phyloP scores from a whole-genome alignment of 1,140 invertebrate genomes.

The Caerostris extrusa region DNA sequence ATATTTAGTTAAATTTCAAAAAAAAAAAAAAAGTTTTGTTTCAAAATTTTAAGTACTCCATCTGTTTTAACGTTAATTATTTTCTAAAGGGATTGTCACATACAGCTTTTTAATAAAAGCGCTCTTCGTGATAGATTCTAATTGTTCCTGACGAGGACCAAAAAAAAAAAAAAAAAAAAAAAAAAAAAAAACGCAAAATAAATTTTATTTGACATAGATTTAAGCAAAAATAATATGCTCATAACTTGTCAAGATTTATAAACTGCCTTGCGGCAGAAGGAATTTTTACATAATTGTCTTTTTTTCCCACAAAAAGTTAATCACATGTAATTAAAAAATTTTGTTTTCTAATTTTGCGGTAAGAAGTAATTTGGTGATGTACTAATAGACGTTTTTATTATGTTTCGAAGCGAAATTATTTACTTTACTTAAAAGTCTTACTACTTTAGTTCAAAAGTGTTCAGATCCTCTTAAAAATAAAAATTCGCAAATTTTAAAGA shows the following conservation, averaged over 20 bases:
- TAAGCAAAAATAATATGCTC: neutral
- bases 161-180: neutral
- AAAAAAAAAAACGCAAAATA: neutral
- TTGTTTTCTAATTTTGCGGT: too few relatives aligned
- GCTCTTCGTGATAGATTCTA: slow-evolving; percentile 4
- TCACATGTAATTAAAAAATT: too few relatives aligned
- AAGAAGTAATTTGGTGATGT: too few relatives aligned
- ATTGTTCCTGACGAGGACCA: slow-evolving; percentile 8
- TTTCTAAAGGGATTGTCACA: slow-evolving; percentile 61
- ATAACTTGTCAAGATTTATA: slow-evolving; percentile 5
- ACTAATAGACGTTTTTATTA: too few relatives aligned
- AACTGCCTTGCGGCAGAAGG: too few relatives aligned
- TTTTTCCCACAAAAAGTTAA: too few relatives aligned
- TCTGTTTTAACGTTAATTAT: slow-evolving; percentile 71
- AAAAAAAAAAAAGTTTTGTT: neutral
- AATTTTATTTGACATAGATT: slow-evolving; percentile 39
- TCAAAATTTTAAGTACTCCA: slow-evolving; percentile 47
- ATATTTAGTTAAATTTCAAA: slow-evolving; percentile 28
- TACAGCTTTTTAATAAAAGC: slow-evolving; percentile 23
- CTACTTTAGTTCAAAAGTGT: too few relatives aligned
- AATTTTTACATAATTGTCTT: too few relatives aligned
- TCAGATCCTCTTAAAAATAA: too few relatives aligned
- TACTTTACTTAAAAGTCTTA: too few relatives aligned
- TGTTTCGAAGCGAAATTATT: too few relatives aligned
- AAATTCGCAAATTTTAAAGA: too few relatives aligned